These are phyloP conservation scores for Siderastrea radians DNA, from an alignment of 92 coral and sea anemone genomes.

Conservation along the genomic window DNA sequence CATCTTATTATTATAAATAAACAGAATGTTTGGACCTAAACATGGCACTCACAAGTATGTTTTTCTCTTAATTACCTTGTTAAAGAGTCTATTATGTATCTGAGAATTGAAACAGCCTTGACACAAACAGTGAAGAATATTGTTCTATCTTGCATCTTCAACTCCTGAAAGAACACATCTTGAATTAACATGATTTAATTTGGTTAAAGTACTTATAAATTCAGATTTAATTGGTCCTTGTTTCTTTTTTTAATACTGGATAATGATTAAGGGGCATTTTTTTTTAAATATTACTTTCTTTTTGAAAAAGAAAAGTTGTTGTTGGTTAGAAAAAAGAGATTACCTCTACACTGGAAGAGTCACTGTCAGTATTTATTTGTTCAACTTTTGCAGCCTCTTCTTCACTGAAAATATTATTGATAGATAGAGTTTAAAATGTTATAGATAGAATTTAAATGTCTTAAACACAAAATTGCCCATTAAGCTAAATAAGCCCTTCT, in stretches of 20 bases:
- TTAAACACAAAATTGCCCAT: too few species aligned
- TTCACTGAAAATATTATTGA: constrained; percentile 52
- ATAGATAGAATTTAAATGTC: too few species aligned
- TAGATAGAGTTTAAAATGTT: too few species aligned
- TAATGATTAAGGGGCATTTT: too few species aligned
- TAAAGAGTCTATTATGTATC: constrained; percentile 90
- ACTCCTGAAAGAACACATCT: constrained; percentile 67
- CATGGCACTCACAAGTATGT: too few species aligned
- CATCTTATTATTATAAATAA: too few species aligned
- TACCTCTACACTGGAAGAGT: constrained; percentile 68
- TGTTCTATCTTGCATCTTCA: constrained; percentile 80
- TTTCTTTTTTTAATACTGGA: too few species aligned
- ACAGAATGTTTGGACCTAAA: too few species aligned
- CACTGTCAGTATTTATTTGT: constrained; percentile 9
- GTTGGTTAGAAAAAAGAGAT: background rate
- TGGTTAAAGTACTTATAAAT: background rate
- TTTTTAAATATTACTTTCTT: background rate
- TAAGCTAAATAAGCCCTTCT: too few species aligned
- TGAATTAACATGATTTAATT: background rate
- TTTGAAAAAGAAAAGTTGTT: background rate
- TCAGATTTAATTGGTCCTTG: too few species aligned
- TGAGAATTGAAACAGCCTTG: constrained; percentile 91
- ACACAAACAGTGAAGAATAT: constrained; percentile 88
- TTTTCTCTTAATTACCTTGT: constrained; percentile 58
- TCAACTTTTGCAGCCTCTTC: constrained; percentile 49